Conservation (phyloP, 2,113 vertebrate species). For the Fregetta grallaria region DNA sequence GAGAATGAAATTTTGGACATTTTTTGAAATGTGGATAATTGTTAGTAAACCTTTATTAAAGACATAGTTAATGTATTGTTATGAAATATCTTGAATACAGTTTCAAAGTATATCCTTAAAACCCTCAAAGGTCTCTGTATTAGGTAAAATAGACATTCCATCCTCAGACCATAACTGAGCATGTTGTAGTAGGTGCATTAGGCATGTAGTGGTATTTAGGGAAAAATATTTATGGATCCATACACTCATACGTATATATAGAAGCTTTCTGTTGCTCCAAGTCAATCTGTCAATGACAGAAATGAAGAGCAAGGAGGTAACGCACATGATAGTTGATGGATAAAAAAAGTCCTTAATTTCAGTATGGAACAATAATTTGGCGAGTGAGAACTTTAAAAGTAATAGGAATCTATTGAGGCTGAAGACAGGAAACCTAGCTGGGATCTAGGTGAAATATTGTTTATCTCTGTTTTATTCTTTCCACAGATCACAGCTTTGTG, state of each 20-base stretch:
- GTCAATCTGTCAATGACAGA: background rate
- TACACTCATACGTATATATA: background rate
- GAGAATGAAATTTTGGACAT: background rate
- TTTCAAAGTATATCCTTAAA: background rate
- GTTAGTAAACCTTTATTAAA: background rate
- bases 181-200: background rate
- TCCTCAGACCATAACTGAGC: background rate
- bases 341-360: background rate
- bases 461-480: background rate
- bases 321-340: background rate
- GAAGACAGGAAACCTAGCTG: background rate
- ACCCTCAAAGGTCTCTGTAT: background rate
- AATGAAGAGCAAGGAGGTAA: background rate
- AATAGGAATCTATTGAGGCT: background rate
- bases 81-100: background rate
- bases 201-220: background rate
- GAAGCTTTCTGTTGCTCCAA: background rate
- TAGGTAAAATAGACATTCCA: background rate
- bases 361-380: background rate
- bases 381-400: background rate
- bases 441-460: background rate
- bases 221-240: background rate
- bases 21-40: background rate
- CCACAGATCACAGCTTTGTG: background rate
- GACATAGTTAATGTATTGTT: background rate